Conservation (phyloP, 2,113 vertebrate genomes). For the Promerops cafer region DNA sequence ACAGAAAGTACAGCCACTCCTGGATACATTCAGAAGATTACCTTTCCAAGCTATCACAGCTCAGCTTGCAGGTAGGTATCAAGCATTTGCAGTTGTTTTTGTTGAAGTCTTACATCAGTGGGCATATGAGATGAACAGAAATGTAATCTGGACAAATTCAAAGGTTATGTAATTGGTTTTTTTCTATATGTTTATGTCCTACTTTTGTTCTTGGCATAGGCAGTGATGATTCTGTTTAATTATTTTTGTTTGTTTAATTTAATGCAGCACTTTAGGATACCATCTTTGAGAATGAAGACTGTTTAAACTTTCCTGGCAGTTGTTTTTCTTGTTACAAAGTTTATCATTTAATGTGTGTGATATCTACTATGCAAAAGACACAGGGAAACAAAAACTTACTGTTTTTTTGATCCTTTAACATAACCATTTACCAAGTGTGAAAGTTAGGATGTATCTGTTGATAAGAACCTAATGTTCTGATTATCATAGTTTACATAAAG, state of each 20-base stretch:
- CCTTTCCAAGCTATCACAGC: conserved; percentile 90
- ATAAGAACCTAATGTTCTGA: not conserved
- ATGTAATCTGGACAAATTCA: not conserved
- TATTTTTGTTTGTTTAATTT: not conserved
- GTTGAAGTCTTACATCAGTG: not conserved
- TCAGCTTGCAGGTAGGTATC: conserved; percentile 85
- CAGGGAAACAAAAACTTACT: not conserved
- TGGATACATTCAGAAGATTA: conserved; percentile 82
- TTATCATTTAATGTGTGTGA: not conserved
- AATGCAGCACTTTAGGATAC: not conserved
- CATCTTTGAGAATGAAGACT: not conserved
- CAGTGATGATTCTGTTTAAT: not conserved
- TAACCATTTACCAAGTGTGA: not conserved
- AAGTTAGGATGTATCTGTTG: not conserved
- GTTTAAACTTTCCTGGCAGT: not conserved
- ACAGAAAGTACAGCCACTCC: conserved; percentile 77
- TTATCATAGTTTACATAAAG: not conserved
- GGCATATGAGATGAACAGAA: not conserved
- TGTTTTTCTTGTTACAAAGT: not conserved
- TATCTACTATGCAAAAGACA: not conserved
- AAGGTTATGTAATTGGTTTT: not conserved
- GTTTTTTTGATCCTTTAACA: not conserved
- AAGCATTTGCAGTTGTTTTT: not conserved
- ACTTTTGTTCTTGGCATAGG: not conserved
- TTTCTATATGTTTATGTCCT: not conserved